Evolutionary conservation across 2,113 vertebrate genomes (phyloP), one percentile per base, ranked within the genome.

Genomic region (Riparia riparia): DNA sequence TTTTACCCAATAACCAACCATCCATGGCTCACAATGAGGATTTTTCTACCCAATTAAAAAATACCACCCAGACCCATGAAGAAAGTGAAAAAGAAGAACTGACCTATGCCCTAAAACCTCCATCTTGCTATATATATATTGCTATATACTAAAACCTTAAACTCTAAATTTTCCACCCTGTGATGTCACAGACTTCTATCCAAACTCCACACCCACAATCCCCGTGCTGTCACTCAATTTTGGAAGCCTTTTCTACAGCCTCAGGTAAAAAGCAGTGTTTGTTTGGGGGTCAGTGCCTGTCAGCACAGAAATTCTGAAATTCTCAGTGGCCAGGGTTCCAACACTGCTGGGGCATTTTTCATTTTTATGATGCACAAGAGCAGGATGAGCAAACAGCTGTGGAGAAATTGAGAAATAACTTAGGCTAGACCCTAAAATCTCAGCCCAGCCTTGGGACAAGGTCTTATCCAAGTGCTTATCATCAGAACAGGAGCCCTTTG

Each of bases 1-100:
- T 57, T n/a, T 57, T 22, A 57, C 56, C 54, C 56, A 57, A 57
- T 57, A n/a, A n/a, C 56, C 32, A 57, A 34, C 20, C 13, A 57
- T 32, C 32, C 8, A 1, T 34, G 13, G 7, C 54, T 32, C 2
- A 3, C 20, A 57, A 15, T 22, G 32, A 3, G 3, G 21, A 22
- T 2, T 57, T 57, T 57, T 57, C 56, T 34, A 22, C 9, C 20
- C 32, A 34, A n/a, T n/a, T 34, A 57, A 13, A 57, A 57, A 22
- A 57, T 6, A 14, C 14, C 32, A 57, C 20, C 54, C 56, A 57
- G 13, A 57, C 14, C 56, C 20, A 22, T 57, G 32, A 57, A 10
- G 20, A 57, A 34, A 5, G 13, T n/a, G 12, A 22, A 22, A n/a
- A 57, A 56, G 54, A n/a, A n/a, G 32, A 11, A 22, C 54, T n/a